These are phyloP conservation scores for Brachionus sp. DNA, from an alignment of 1,140 invertebrate species.

Conservation along the genomic window DNA sequence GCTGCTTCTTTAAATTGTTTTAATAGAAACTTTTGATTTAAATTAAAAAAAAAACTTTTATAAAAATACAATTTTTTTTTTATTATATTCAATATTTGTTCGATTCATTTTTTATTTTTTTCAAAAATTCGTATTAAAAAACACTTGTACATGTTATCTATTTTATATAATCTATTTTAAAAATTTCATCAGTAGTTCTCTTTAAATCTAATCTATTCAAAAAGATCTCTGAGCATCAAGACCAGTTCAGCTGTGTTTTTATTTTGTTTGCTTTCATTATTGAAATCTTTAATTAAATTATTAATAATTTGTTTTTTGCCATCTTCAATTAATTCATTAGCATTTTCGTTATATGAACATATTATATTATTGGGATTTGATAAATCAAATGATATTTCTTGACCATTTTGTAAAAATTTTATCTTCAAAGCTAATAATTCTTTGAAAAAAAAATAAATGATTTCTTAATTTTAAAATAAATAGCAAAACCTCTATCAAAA, in stretches of 20 bases:
- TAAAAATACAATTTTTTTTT: no score
- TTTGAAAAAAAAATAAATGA: neutral
- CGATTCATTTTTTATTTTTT: no score
- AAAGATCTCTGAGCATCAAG: neutral
- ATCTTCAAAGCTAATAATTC: neutral
- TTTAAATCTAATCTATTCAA: neutral
- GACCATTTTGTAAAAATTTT: conserved; percentile 3
- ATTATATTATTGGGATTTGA: neutral
- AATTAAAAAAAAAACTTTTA: no score
- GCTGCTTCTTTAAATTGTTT: no score
- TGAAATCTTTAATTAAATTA: neutral
- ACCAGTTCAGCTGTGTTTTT: neutral
- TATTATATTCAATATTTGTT: no score
- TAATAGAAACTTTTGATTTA: no score
- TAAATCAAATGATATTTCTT: neutral
- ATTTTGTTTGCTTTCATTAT: neutral
- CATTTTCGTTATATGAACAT: neutral
- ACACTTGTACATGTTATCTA: no score
- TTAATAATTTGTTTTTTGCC: conserved; percentile 1
- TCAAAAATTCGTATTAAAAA: no score
- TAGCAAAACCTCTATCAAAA: neutral
- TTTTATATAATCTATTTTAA: no score
- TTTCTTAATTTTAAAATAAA: neutral
- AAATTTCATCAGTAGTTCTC: no score
- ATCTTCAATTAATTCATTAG: neutral